Evolutionary conservation across 2,888 invertebrate species (phyloP).

Genomic region (Lasioglossum lativentre): DNA sequence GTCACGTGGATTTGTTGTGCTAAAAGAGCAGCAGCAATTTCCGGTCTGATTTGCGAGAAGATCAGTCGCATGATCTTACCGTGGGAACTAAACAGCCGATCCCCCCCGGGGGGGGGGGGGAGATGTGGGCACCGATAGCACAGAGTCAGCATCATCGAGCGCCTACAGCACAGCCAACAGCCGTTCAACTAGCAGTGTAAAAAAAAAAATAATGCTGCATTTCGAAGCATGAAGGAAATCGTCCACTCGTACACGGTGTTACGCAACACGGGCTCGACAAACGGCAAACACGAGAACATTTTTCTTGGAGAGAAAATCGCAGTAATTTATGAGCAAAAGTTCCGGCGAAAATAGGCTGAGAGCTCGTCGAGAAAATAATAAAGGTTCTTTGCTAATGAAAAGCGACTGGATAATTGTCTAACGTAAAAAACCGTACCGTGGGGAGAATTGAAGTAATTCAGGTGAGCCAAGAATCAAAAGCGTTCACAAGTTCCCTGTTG

Average conservation of each 20-base stretch:
- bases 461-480: background rate
- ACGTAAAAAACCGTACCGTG: background rate
- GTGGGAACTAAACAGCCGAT: background rate
- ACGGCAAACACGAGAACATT: background rate
- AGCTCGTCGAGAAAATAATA: background rate
- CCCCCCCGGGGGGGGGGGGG: background rate
- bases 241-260: background rate
- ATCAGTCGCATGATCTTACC: background rate
- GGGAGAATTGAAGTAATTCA: background rate
- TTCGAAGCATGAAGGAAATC: slow-evolving; percentile 1
- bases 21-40: background rate
- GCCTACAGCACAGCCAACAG: slow-evolving; percentile 9
- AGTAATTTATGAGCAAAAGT: background rate
- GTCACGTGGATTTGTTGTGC: background rate
- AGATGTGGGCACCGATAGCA: background rate
- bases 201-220: slow-evolving; percentile 5
- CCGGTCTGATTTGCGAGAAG: background rate
- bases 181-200: slow-evolving; percentile 5
- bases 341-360: background rate
- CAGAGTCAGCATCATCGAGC: background rate
- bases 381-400: background rate
- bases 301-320: background rate
- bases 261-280: slow-evolving; percentile 13
- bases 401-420: background rate
- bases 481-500: background rate